Percentiles rank a stretch among this genome's conserved stretches.
Evolutionary conservation across 1,140 invertebrate genomes (phyloP).

Genomic region (Microplitis mediator): DNA sequence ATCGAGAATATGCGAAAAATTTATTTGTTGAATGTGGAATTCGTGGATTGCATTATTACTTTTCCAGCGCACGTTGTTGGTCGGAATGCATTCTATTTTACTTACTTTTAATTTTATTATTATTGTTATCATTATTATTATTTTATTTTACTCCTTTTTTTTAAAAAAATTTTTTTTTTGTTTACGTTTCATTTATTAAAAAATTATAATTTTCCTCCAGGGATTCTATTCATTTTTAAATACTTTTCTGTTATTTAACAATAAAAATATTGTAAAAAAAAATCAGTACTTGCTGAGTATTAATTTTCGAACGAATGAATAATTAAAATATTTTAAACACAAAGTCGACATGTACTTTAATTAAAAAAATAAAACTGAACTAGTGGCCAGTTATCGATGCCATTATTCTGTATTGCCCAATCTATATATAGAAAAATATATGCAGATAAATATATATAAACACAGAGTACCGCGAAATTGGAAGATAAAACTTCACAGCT

Average conservation of each 20-base stretch:
- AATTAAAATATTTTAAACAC: no score
- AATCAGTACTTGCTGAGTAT: no score
- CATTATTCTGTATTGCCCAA: conserved; percentile 24
- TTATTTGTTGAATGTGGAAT: not conserved
- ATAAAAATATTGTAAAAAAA: no score
- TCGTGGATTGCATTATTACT: conserved; percentile 1
- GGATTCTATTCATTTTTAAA: no score
- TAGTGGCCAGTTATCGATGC: conserved; percentile 25
- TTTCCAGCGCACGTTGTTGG: not conserved
- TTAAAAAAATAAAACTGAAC: not conserved
- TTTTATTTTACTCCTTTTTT: no score
- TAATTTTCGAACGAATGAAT: no score
- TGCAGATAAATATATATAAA: not conserved
- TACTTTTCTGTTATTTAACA: no score
- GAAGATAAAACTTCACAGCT: conserved; percentile 26
- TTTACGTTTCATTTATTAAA: no score
- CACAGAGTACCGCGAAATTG: conserved; percentile 9
- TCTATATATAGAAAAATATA: conserved; percentile 10
- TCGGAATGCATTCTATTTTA: not conserved
- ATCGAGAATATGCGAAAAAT: not conserved
- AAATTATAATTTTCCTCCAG: no score
- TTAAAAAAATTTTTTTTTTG: no score
- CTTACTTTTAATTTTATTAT: not conserved
- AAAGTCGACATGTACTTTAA: no score
- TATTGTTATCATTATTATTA: no score